Evolutionary conservation across 2,113 vertebrate genomes (phyloP), one percentile per base, ranked within the genome.

Genomic region (Rhineura floridana): DNA sequence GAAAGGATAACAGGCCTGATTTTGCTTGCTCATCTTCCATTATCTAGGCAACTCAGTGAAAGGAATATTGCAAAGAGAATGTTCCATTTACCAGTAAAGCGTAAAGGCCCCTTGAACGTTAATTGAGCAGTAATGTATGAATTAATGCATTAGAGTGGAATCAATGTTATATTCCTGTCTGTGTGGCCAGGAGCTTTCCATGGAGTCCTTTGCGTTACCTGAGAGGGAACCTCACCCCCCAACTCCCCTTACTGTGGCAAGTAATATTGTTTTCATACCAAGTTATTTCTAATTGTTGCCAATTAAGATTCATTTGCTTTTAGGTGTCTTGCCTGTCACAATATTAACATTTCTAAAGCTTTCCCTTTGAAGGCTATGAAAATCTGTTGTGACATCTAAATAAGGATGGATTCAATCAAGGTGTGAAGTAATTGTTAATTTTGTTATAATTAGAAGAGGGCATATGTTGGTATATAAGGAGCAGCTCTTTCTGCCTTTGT

Each of bases 371-470:
- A 95, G 96, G 59, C 93, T 92, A 90, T 87, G 95, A 91, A 95
- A 96, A 96, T 96, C 92, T 96, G 95, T 95, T 96, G 92, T 97
- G 97, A 97, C 97, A 97, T 96, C 97, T 97, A 96, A 96, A 97
- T 96, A 97, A 96, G 95, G 94, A 33, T 25, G 94, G 89, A 96
- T 96, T 96, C 96, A 96, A 95, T 97, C 96, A 96, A 96, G 97
- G 96, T 96, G 95, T 96, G 95, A 96, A 97, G 92, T 94, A 96
- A 96, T 97, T 96, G 96, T 96, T 97, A 96, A 96, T 96, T 96
- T 95, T 88, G 91, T 96, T 97, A 97, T 95, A 96, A 96, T 96
- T 96, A 96, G 97, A 97, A 95, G 91, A 91, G 95, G 92, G 95
- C 96, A 96, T 96, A 96, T 96, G 95, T 95, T 94, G 88, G 94